Evolutionary conservation across 2,113 vertebrate genomes (phyloP).

Genomic region (Herpetotheres cachinnans): DNA sequence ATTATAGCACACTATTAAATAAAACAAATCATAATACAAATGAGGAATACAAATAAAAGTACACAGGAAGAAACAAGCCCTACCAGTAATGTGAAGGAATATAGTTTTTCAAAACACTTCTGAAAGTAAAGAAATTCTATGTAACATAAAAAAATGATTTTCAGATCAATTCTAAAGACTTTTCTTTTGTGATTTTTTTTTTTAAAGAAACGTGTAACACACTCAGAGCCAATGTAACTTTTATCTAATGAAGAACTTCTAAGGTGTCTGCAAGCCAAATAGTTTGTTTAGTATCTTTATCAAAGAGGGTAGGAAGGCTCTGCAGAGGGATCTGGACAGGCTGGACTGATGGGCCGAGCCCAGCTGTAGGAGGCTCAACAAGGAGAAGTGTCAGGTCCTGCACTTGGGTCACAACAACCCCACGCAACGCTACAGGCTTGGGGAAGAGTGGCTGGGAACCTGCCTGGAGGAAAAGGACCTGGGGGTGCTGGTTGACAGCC

Average conservation of each 20-base stretch:
- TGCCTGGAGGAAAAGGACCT: neutral
- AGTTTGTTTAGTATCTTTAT: neutral
- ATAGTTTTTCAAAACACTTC: neutral
- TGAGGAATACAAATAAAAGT: neutral
- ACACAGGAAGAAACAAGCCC: neutral
- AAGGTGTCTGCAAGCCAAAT: neutral
- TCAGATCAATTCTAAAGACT: neutral
- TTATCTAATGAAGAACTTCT: neutral
- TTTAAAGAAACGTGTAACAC: neutral
- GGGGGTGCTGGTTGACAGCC: neutral
- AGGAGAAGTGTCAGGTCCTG: neutral
- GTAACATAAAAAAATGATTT: neutral
- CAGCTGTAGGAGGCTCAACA: too few relatives aligned
- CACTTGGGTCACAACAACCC: neutral
- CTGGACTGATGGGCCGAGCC: accelerated
- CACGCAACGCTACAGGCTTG: neutral
- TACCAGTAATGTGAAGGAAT: neutral
- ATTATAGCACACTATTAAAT: neutral
- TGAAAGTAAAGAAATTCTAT: neutral
- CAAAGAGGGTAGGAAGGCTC: neutral
- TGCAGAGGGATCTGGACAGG: neutral
- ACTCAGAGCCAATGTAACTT: neutral
- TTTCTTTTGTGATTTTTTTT: neutral
- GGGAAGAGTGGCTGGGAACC: neutral
- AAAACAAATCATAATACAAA: neutral